Conservation (phyloP, 1,140 invertebrate genomes). For the Euwallacea similis region DNA sequence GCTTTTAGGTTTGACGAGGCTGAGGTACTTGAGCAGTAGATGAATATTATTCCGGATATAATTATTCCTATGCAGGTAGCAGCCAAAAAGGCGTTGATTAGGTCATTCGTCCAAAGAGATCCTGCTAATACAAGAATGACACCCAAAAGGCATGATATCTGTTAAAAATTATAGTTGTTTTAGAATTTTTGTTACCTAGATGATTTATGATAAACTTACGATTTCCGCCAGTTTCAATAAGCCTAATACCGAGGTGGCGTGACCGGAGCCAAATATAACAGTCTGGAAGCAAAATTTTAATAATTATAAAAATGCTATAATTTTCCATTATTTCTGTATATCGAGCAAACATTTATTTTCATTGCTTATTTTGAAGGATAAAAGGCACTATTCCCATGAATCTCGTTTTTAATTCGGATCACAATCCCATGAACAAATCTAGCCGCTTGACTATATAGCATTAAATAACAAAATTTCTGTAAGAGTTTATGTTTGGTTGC, state of each 20-base stretch:
- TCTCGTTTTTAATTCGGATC: no score
- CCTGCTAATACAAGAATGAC: slow-evolving; percentile 20
- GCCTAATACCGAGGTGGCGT: background rate
- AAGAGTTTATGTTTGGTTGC: no score
- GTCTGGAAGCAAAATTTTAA: background rate
- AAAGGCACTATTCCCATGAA: no score
- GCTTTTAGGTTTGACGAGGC: slow-evolving; percentile 30
- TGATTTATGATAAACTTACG: background rate
- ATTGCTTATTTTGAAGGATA: no score
- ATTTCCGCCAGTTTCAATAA: slow-evolving; percentile 10
- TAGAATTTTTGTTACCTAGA: background rate
- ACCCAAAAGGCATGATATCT: slow-evolving; percentile 34
- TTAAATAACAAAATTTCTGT: no score
- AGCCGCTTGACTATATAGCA: no score
- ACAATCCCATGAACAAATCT: no score
- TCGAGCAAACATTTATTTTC: no score
- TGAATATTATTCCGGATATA: slow-evolving; percentile 29
- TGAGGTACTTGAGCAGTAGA: slow-evolving; percentile 24
- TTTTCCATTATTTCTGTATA: no score
- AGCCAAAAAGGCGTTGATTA: slow-evolving; percentile 33
- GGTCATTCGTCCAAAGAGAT: slow-evolving; percentile 8
- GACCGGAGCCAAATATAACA: slow-evolving; percentile 6
- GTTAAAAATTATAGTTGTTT: background rate
- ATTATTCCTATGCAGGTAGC: slow-evolving; percentile 35
- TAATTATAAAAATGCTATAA: no score